Percentiles rank a stretch among this genome's conserved stretches.
These are phyloP conservation scores for Linyphia triangularis DNA, from an alignment of 2,888 invertebrate genomes.

Conservation along the genomic window DNA sequence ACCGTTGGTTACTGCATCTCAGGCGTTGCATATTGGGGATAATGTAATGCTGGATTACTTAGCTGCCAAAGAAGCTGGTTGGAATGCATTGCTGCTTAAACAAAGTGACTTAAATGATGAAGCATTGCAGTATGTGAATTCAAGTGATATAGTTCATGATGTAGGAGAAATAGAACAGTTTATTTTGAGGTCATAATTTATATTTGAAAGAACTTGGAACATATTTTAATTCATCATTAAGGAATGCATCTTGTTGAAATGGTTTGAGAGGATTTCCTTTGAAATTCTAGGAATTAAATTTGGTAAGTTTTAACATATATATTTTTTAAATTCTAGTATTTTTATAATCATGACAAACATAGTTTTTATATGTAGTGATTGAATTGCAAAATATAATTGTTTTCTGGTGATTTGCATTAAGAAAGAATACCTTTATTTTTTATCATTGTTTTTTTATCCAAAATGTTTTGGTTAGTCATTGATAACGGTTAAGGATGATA, in stretches of 20 bases:
- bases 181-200: constrained; percentile 27
- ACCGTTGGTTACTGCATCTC: constrained; percentile 81
- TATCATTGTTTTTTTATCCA: no score
- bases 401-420: no score
- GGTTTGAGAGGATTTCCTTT: neutral
- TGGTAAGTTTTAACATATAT: neutral
- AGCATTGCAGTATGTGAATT: neutral
- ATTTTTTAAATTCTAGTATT: no score
- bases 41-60: constrained; percentile 87
- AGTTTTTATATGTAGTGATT: no score
- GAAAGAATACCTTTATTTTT: no score
- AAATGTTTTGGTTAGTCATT: no score
- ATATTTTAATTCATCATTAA: neutral
- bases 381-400: no score
- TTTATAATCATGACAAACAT: no score
- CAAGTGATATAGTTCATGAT: constrained; percentile 40
- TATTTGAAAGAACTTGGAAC: neutral
- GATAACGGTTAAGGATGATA: no score
- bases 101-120: neutral
- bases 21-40: constrained; percentile 92
- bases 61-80: constrained; percentile 87
- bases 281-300: neutral
- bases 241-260: neutral
- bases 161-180: constrained; percentile 42
- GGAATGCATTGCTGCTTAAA: constrained; percentile 84